A percentile compares a stretch with the other conserved stretches of the same genome.
Conservation (phyloP, 2,113 vertebrate species). For the Potamarius usumacintae region DNA sequence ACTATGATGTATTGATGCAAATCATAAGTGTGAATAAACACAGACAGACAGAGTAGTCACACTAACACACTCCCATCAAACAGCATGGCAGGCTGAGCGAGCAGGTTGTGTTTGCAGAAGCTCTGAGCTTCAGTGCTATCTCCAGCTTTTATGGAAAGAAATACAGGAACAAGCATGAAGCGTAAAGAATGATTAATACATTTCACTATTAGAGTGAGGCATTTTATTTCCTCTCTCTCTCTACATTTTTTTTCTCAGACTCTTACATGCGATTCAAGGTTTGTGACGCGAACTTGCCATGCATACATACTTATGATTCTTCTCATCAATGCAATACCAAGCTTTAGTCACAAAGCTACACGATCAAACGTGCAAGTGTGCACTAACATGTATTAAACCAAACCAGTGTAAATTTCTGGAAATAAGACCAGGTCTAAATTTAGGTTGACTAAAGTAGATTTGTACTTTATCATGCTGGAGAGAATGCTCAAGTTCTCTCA, state of each 20-base stretch:
- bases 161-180: slow-evolving; percentile 50
- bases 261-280: not conserved
- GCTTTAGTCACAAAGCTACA: not conserved
- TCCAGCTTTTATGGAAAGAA: slow-evolving; percentile 30
- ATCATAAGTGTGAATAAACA: slow-evolving; percentile 34
- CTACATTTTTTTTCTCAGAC: not conserved
- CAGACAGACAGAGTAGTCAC: slow-evolving; percentile 36
- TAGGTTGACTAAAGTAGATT: not conserved
- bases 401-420: not conserved
- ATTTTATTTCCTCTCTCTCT: not conserved
- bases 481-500: slow-evolving; percentile 5
- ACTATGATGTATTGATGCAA: slow-evolving; percentile 17
- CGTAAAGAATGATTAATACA: slow-evolving; percentile 54
- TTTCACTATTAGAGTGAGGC: not conserved
- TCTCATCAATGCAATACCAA: not conserved
- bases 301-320: not conserved
- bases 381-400: not conserved
- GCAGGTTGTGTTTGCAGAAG: slow-evolving; percentile 44
- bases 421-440: not conserved
- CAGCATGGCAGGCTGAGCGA: slow-evolving; percentile 29
- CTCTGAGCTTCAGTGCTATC: slow-evolving; percentile 22
- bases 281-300: not conserved
- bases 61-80: slow-evolving; percentile 10
- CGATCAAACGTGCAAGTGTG: not conserved
- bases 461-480: not conserved